Conservation (phyloP, 2,113 vertebrate species). For the Numida meleagris region DNA sequence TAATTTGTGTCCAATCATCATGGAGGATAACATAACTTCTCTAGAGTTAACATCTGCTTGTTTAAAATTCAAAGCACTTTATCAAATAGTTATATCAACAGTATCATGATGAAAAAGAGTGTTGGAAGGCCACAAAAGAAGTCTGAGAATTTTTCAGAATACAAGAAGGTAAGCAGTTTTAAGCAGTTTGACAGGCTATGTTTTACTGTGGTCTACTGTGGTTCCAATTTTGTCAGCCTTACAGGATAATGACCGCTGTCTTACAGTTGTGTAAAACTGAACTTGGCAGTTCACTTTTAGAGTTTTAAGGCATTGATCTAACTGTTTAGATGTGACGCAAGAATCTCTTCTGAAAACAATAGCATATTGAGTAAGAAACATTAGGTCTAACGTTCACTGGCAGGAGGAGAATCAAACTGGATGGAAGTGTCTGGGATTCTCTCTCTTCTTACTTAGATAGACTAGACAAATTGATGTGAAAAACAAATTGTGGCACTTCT, state of each 20-base stretch:
- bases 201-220: background rate
- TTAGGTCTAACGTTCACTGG: background rate
- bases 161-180: background rate
- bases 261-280: background rate
- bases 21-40: conserved; percentile 50
- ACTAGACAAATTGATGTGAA: background rate
- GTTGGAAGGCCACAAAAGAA: conserved; percentile 4
- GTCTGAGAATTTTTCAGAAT: conserved; percentile 5
- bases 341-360: background rate
- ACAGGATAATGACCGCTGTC: background rate
- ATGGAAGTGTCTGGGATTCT: background rate
- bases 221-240: background rate
- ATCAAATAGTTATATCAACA: conserved; percentile 62
- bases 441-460: background rate
- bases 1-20: conserved; percentile 48
- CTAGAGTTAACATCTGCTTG: conserved; percentile 61
- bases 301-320: background rate
- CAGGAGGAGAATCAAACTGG: background rate
- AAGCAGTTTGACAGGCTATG: background rate
- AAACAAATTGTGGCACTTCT: background rate
- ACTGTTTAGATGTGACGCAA: background rate
- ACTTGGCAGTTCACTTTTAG: background rate
- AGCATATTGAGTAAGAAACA: fast-evolving
- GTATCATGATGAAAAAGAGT: conserved; percentile 40
- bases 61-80: conserved; percentile 63